Evolutionary conservation across 2,113 vertebrate species (phyloP).

Genomic region (Vulpes ferrilata): DNA sequence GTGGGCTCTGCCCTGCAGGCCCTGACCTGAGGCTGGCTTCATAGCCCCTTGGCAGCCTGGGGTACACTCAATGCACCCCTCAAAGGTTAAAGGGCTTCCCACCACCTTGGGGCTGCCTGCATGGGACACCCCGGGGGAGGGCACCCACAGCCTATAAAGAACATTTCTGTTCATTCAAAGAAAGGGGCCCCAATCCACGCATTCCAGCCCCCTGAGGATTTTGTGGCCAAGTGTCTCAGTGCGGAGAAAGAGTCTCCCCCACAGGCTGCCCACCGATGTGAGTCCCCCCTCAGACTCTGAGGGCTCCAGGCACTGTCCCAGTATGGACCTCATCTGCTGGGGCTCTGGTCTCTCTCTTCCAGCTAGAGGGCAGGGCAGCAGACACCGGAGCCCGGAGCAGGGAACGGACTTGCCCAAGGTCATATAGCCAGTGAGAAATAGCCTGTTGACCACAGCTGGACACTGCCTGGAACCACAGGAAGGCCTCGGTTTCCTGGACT

Average conservation of each 20-base stretch:
- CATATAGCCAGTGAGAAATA: background rate
- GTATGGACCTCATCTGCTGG: accelerated
- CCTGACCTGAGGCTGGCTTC: background rate
- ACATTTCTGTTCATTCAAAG: background rate
- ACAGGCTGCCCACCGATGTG: background rate
- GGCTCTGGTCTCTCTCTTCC: background rate
- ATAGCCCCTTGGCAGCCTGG: background rate
- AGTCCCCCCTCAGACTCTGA: too few species aligned
- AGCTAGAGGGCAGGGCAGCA: background rate
- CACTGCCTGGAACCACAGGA: background rate
- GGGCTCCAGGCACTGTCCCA: background rate
- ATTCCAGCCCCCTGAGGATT: background rate
- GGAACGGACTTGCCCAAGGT: background rate
- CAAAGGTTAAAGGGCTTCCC: background rate
- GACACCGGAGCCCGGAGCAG: background rate
- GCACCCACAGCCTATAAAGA: background rate
- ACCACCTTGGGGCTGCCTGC: accelerated
- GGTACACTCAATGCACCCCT: background rate
- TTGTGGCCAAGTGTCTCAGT: too few species aligned
- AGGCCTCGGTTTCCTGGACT: background rate
- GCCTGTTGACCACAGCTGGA: too few species aligned
- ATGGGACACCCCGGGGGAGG: background rate
- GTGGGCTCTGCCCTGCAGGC: background rate
- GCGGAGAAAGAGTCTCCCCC: background rate
- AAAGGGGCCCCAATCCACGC: background rate